A percentile compares a stretch with the other conserved stretches of the same genome.
Conservation (phyloP, 2,888 invertebrate species). For the Phytoseiulus persimilis region DNA sequence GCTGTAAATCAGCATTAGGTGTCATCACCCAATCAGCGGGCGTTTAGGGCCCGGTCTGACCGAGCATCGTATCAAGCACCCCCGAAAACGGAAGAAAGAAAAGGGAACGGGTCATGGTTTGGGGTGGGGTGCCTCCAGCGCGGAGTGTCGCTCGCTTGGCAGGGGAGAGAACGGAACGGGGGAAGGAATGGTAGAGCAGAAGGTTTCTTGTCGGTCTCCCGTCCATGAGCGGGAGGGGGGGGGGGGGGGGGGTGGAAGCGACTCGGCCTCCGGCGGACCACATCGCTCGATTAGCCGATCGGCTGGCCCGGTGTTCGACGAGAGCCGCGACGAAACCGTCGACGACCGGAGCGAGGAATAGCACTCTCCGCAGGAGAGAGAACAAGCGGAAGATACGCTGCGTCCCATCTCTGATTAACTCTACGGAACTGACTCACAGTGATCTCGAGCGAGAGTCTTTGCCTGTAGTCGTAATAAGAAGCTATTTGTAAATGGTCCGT, state of each 20-base stretch:
- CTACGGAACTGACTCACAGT: background rate
- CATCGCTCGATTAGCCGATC: background rate
- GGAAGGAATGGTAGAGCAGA: background rate
- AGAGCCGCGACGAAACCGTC: background rate
- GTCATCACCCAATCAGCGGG: background rate
- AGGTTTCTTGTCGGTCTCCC: background rate
- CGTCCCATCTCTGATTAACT: background rate
- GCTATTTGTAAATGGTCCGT: background rate
- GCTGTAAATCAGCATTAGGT: slow-evolving; percentile 5
- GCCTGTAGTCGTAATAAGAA: background rate
- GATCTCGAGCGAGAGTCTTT: background rate
- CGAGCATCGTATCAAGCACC: background rate
- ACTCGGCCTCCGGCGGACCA: background rate
- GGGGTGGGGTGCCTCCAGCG: background rate
- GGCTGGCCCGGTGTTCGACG: background rate
- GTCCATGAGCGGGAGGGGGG: too few species aligned
- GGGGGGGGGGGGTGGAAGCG: background rate
- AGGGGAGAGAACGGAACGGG: background rate
- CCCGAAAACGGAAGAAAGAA: background rate
- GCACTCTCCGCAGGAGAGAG: background rate
- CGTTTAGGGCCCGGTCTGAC: background rate
- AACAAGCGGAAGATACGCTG: background rate
- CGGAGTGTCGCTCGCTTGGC: background rate
- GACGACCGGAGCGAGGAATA: background rate
- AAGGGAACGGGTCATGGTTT: background rate